Conservation (phyloP, 2,113 vertebrate species). For the Rhombomys opimus region DNA sequence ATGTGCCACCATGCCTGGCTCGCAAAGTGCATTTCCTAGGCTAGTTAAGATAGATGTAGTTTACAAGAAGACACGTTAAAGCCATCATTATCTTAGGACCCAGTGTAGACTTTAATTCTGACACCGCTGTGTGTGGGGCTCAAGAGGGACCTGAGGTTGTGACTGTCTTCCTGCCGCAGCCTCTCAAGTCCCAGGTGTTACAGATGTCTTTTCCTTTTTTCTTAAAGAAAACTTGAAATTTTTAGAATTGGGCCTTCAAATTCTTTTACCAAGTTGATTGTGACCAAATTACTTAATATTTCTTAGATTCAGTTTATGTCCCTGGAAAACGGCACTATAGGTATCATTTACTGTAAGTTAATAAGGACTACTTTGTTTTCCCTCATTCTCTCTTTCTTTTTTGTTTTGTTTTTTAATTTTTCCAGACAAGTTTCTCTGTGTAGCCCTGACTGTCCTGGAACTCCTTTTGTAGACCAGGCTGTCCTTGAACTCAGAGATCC, state of each 20-base stretch:
- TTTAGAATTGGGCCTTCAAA: conserved; percentile 15
- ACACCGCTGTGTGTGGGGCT: neutral
- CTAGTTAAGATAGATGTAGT: conserved; percentile 34
- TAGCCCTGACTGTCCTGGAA: neutral
- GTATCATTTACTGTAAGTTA: conserved; percentile 24
- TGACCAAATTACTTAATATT: conserved; percentile 45
- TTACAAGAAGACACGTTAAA: conserved; percentile 34
- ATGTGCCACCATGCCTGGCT: neutral
- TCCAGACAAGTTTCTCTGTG: neutral
- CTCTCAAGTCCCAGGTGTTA: neutral
- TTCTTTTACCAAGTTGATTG: conserved; percentile 34
- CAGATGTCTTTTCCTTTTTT: neutral
- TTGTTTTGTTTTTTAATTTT: neutral
- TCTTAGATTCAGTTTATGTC: neutral
- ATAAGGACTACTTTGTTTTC: conserved; percentile 19
- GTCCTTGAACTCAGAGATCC: neutral
- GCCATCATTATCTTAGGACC: conserved; percentile 15
- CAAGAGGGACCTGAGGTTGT: neutral
- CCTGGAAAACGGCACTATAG: neutral
- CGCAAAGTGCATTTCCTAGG: neutral
- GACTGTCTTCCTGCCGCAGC: neutral
- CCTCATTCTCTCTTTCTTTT: neutral
- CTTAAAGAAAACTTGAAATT: neutral
- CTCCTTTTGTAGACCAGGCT: neutral
- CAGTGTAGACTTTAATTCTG: conserved; percentile 44